These are phyloP conservation scores for Ptychoptera albimana DNA, from an alignment of 2,888 invertebrate species.

Conservation along the genomic window DNA sequence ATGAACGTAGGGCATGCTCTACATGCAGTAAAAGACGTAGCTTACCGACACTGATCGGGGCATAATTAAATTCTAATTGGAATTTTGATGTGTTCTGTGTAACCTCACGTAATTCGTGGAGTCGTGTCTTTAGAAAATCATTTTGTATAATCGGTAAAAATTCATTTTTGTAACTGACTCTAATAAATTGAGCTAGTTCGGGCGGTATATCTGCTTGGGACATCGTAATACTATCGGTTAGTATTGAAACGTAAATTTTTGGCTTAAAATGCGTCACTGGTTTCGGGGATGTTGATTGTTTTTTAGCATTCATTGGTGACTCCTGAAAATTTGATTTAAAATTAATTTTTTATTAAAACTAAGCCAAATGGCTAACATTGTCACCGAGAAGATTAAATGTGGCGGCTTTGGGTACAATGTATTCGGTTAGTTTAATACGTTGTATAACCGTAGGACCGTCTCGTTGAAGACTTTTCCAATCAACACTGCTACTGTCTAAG, in stretches of 20 bases:
- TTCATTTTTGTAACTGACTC: conserved; percentile 40
- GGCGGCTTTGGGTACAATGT: conserved; percentile 56
- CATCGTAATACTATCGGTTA: conserved; percentile 54
- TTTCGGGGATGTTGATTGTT: conserved; percentile 15
- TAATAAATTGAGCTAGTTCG: conserved; percentile 46
- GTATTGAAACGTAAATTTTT: conserved; percentile 54
- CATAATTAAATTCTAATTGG: conserved; percentile 52
- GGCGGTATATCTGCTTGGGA: conserved; percentile 49
- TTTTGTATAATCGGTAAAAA: conserved; percentile 73
- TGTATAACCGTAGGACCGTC: conserved; percentile 44
- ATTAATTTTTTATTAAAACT: background rate
- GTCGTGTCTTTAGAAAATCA: conserved; percentile 67
- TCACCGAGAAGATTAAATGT: conserved; percentile 54
- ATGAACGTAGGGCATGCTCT: conserved; percentile 52
- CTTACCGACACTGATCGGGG: conserved; percentile 65
- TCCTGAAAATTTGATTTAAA: background rate
- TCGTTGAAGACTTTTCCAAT: conserved; percentile 41
- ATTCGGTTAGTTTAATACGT: conserved; percentile 52
- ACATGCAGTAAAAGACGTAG: conserved; percentile 62
- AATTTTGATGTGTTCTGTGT: conserved; percentile 40
- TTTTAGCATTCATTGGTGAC: background rate
- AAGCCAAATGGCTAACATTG: conserved; percentile 15
- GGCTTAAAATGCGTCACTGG: conserved; percentile 66
- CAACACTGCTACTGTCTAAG: conserved; percentile 37
- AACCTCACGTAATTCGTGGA: conserved; percentile 55